Evolutionary conservation across 2,888 invertebrate species (phyloP).

Genomic region (Dyspetes luteomarginatus): DNA sequence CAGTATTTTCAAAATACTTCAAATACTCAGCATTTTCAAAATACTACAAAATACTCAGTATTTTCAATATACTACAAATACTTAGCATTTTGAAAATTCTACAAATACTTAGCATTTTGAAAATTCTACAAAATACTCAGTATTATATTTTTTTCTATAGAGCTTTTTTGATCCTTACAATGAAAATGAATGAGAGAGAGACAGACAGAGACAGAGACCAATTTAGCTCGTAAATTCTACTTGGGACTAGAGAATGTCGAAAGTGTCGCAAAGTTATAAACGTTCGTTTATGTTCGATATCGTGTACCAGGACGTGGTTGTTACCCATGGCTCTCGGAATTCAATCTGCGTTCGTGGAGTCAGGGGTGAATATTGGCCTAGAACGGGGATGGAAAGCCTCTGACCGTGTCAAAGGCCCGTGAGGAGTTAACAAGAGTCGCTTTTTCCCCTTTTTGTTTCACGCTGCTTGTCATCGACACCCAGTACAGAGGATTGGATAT

Average conservation of each 20-base stretch:
- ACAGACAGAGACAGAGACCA: background rate
- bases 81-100: no score
- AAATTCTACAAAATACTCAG: no score
- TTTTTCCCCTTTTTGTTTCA: slow-evolving; percentile 12
- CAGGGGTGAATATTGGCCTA: slow-evolving; percentile 77
- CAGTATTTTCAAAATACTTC: no score
- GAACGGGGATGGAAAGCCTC: slow-evolving; percentile 78
- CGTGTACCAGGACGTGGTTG: slow-evolving; percentile 57
- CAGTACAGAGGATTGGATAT: background rate
- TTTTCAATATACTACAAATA: no score
- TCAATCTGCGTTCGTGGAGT: slow-evolving; percentile 77
- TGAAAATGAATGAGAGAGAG: background rate
- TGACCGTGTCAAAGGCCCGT: slow-evolving; percentile 66
- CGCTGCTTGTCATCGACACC: slow-evolving; percentile 2
- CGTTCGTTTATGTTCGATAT: slow-evolving; percentile 1
- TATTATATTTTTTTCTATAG: background rate
- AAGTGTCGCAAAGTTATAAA: slow-evolving; percentile 8
- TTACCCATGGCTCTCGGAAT: slow-evolving; percentile 66
- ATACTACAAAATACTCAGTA: no score
- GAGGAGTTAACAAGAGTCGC: slow-evolving; percentile 30
- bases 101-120: no score
- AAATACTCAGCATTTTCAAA: no score
- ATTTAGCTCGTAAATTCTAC: background rate
- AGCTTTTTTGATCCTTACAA: background rate
- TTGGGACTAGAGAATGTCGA: slow-evolving; percentile 1